Percentiles rank a stretch among this genome's conserved stretches.
Conservation (phyloP, 2,888 invertebrate genomes). For the Melanostoma scalare region DNA sequence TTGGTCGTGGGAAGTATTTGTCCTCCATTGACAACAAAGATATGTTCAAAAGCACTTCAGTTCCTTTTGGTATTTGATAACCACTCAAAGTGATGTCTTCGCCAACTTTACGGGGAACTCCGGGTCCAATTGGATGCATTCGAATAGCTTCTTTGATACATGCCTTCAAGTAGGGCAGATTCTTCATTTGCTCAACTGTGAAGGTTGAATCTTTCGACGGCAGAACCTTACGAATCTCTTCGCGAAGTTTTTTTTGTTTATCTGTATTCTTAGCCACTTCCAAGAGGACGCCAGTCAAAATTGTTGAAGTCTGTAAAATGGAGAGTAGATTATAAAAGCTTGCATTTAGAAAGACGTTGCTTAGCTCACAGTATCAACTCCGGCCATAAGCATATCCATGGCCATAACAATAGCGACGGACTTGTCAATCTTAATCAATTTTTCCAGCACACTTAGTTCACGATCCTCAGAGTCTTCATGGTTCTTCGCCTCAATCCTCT, state of each 20-base stretch:
- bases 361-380: constrained; percentile 86
- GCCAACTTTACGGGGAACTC: constrained; percentile 83
- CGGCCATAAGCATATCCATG: constrained; percentile 86
- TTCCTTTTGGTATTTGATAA: constrained; percentile 85
- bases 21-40: constrained; percentile 84
- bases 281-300: constrained; percentile 83
- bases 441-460: constrained; percentile 85
- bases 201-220: constrained; percentile 79
- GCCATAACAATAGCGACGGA: constrained; percentile 85
- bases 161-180: constrained; percentile 85
- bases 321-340: not conserved
- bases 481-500: constrained; percentile 74
- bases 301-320: constrained; percentile 79
- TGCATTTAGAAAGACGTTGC: not conserved
- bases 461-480: constrained; percentile 80
- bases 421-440: constrained; percentile 84
- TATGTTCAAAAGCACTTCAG: constrained; percentile 88
- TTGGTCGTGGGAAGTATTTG: constrained; percentile 84
- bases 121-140: constrained; percentile 84
- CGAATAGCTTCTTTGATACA: constrained; percentile 88
- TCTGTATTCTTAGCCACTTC: constrained; percentile 85
- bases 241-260: constrained; percentile 85
- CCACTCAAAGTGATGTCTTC: constrained; percentile 85
- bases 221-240: constrained; percentile 83
- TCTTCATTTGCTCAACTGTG: constrained; percentile 80